Evolutionary conservation across 2,797 vertebrate species (phyloP), one percentile per base, ranked within the genome.

Genomic region (Tenualosa thibaudeaui): DNA sequence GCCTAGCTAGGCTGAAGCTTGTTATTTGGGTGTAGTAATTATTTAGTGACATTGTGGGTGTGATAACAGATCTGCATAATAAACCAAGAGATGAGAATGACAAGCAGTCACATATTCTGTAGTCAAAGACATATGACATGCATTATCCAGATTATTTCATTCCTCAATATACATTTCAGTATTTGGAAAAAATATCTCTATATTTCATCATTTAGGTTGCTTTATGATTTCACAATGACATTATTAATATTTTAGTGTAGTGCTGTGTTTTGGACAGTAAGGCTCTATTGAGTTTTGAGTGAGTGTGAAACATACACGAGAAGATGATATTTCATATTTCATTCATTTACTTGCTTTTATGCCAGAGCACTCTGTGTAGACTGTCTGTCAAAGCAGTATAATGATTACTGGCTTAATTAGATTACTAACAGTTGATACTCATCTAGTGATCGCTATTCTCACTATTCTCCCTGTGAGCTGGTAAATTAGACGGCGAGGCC

Each of bases 351-450:
- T 78, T 46, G 17, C 71, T 46, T 46, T 78, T 43, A 78, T 78
- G 37, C 17, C 71, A 22, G 40, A 46, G 37, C 15, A 46, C 17
- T 78, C 40, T 78, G 40, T 78, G 37, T 3, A 37, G 17, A 46
- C 71, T 78, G 71, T 78, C 37, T 78, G 37, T 78, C 40, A 46
- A 22, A 46, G 13, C 17, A 40, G 37, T 78, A 22, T 78, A 78
- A 78, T 78, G 71, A 78, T 78, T 78, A 78, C 71, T 8, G 19
- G 19, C 40, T 22, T 78, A 78, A 78, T 78, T 78, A 78, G 37
- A 78, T 78, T 46, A 78, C 37, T 2, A 78, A 78, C 71, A 78
- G 71, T 78, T 78, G 71, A 78, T 78, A 46, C 71, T 78, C 71
- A 22, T 78, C 71, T 40, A 78, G 71, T 78, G 71, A 37, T 46